These are phyloP conservation scores for Abrostola triplasia DNA, from an alignment of 2,888 invertebrate species.

Conservation along the genomic window DNA sequence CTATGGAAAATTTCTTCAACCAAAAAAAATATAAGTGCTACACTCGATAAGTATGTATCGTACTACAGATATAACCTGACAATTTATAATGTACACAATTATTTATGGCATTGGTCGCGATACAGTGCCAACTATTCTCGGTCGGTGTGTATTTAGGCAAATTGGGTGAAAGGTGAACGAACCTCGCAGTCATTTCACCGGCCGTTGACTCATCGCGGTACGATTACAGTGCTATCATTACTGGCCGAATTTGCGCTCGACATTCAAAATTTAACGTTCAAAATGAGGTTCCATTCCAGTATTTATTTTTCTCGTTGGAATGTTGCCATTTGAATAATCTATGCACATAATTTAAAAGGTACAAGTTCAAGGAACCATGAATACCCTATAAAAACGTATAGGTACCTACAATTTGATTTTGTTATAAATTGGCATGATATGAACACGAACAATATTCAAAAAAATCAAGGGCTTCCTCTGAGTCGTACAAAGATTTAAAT, in stretches of 20 bases:
- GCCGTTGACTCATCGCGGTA: slow-evolving; percentile 75
- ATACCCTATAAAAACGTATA: not conserved
- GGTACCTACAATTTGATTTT: not conserved
- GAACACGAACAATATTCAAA: no score
- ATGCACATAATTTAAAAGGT: slow-evolving; percentile 22
- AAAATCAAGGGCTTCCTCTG: no score
- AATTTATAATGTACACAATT: slow-evolving; percentile 52
- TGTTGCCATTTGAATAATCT: slow-evolving; percentile 16
- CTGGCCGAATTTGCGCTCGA: slow-evolving; percentile 76
- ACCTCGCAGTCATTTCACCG: slow-evolving; percentile 77
- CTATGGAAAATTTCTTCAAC: slow-evolving; percentile 36
- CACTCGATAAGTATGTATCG: slow-evolving; percentile 28
- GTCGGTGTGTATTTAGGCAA: slow-evolving; percentile 74
- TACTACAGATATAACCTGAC: slow-evolving; percentile 54
- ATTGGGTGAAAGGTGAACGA: slow-evolving; percentile 84
- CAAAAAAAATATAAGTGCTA: slow-evolving; percentile 26
- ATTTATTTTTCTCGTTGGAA: slow-evolving; percentile 7
- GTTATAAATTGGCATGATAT: not conserved
- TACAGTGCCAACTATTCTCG: slow-evolving; percentile 64
- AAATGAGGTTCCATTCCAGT: slow-evolving; percentile 19
- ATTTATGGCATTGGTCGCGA: slow-evolving; percentile 52
- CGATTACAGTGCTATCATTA: slow-evolving; percentile 77
- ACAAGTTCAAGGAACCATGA: slow-evolving; percentile 18
- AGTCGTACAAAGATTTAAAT: no score
- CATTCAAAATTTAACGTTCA: slow-evolving; percentile 51